phyloP scores from a whole-genome alignment of 2,888 invertebrate species.

The Salpingus planirostris region DNA sequence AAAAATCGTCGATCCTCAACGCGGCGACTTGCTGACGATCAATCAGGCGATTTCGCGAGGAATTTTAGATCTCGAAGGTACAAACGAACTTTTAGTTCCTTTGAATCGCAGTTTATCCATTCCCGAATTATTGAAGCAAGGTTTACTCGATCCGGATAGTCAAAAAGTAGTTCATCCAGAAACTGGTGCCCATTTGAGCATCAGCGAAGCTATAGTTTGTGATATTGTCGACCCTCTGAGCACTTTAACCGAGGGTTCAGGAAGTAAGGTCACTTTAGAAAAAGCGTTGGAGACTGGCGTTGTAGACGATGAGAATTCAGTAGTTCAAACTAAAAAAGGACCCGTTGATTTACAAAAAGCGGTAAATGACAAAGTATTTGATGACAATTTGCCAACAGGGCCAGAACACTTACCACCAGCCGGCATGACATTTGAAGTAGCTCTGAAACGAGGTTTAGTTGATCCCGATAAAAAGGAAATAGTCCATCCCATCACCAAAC shows the following conservation, averaged over 20 bases:
- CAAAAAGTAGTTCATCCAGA: constrained; percentile 80
- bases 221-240: constrained; percentile 82
- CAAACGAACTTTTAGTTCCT: constrained; percentile 69
- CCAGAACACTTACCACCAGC: constrained; percentile 61
- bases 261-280: constrained; percentile 60
- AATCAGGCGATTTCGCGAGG: constrained; percentile 78
- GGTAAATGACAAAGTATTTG: constrained; percentile 59
- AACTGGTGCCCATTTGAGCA: constrained; percentile 66
- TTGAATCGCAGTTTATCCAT: constrained; percentile 72
- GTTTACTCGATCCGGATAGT: constrained; percentile 64
- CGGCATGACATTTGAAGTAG: constrained; percentile 76
- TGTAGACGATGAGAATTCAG: constrained; percentile 61
- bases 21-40: constrained; percentile 70
- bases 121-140: constrained; percentile 77
- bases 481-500: constrained; percentile 62
- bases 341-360: constrained; percentile 61
- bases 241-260: constrained; percentile 53
- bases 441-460: constrained; percentile 64
- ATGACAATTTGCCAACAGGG: constrained; percentile 27
- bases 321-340: constrained; percentile 54
- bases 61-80: constrained; percentile 67
- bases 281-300: constrained; percentile 65
- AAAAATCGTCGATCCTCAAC: constrained; percentile 72
- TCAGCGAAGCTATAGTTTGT: constrained; percentile 78
- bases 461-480: constrained; percentile 58